Base-by-base conservation (phyloP, 2,888 invertebrate genomes). In the Helicoverpa assulta region DNA sequence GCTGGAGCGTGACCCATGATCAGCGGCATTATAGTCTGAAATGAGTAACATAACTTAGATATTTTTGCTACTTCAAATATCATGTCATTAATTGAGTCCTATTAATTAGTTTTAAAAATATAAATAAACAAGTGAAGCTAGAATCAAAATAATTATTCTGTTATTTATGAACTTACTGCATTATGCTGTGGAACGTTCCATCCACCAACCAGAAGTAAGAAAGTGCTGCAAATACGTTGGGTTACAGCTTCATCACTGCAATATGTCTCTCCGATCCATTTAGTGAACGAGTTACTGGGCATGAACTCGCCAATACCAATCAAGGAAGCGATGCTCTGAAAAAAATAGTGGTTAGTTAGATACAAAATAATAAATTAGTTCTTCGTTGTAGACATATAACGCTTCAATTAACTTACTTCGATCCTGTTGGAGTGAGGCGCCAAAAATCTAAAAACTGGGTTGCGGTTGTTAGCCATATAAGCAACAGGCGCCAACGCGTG, bases 401-500 rank as follows among this genome's bases (percentile, higher is more conserved):
- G 40, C 16, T 21, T 6, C 8, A 14, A 14, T 14, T 1, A 0
- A 78, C 82, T 88, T 86, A 96, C 96, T 89, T 93, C 91, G 76
- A 96, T 87, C 54, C 92, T 80, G 29, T 90, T 87, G 0, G 93
- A 88, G 62, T 92, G 93, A 0, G 91, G 92, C 1, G 96, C 88
- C 8, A 97, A 80, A 51, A 93, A 83, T 12, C 87, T 86, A 0
- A 96, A 89, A 2, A 96, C 86, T 0, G 94, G 95, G 85, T 95
- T 96, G 33, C 89, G 91, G 79, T 96, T 96, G 78, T 97, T 91
- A 16, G 94, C 94, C 89, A 97, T 93, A 77, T 96, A 97, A 0
- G 97, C 97, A 0, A 98, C 97, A 0, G 98, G 98, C 0, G 97
- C 97, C 72, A 98, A 87, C 1, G 97, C 97, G 80, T 97, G 96